These are phyloP conservation scores for Hydra vulgaris DNA, from an alignment of 30 jellyfish, hydroid and myxozoan species.

Conservation along the genomic window DNA sequence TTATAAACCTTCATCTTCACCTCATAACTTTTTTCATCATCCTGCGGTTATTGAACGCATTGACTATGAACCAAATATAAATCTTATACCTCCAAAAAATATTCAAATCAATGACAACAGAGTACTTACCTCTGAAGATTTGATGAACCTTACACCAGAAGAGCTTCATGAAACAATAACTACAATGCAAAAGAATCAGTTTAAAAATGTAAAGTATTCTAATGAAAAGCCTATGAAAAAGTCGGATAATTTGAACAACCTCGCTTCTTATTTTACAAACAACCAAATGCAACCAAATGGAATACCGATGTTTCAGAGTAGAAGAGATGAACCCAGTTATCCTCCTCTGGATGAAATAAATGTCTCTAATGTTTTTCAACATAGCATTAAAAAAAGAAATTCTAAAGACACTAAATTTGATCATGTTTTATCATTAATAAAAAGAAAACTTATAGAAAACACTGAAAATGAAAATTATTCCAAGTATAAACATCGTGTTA, in stretches of 20 bases:
- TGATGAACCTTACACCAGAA: neutral
- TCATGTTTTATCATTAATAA: neutral
- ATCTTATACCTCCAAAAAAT: neutral
- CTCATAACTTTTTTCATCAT: neutral
- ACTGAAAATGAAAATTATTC: too few relatives aligned
- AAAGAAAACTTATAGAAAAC: neutral
- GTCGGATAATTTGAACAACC: neutral
- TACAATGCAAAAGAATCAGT: neutral
- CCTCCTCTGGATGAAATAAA: neutral
- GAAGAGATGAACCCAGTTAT: neutral
- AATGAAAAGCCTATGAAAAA: neutral
- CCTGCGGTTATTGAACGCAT: slow-evolving; percentile 11
- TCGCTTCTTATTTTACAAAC: neutral
- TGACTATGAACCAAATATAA: neutral
- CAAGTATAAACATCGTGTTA: too few relatives aligned
- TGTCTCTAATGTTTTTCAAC: neutral
- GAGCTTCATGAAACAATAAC: neutral
- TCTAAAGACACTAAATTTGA: neutral
- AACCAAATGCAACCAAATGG: slow-evolving; percentile 17
- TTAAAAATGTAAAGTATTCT: neutral
- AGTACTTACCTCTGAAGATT: neutral
- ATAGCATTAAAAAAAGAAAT: slow-evolving; percentile 2
- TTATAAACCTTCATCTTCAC: neutral
- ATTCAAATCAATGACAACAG: neutral
- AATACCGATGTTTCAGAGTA: slow-evolving; percentile 12